phyloP scores from a whole-genome alignment of 2,113 vertebrate species.

The Rostratula benghalensis region DNA sequence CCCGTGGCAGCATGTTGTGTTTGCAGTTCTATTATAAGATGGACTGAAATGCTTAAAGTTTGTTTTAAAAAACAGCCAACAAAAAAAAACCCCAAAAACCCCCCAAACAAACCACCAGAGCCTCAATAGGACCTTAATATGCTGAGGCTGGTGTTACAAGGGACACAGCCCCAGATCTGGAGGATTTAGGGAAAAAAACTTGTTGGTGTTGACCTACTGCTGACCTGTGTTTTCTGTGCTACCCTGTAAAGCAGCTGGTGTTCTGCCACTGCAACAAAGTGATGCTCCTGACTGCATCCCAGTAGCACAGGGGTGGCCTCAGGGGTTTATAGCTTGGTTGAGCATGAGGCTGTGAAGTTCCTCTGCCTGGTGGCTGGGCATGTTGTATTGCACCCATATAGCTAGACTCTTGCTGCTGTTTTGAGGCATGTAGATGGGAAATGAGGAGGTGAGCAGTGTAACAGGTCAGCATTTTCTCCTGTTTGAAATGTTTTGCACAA shows the following conservation, averaged over 20 bases:
- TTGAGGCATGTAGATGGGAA: background rate
- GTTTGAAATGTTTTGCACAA: background rate
- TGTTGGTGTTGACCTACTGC: background rate
- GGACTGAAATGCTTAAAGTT: background rate
- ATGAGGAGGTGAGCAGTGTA: background rate
- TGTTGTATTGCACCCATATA: no score
- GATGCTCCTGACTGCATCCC: background rate
- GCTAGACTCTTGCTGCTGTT: background rate
- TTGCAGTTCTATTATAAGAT: background rate
- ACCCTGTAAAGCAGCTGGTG: background rate
- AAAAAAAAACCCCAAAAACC: background rate
- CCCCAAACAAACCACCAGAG: no score
- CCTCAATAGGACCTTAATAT: background rate
- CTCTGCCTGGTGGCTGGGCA: background rate
- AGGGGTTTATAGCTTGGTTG: background rate
- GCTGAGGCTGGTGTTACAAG: background rate
- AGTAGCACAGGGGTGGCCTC: background rate
- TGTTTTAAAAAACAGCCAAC: accelerated
- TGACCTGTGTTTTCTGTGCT: background rate
- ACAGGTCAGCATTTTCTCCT: background rate
- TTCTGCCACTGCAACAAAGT: background rate
- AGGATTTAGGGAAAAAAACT: background rate
- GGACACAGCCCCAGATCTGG: background rate
- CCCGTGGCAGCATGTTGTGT: background rate
- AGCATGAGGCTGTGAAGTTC: background rate